A percentile compares a stretch with the other conserved stretches of the same genome.
These are phyloP conservation scores for Drosophila ezoana DNA, from an alignment of 2,888 invertebrate genomes.

Conservation along the genomic window DNA sequence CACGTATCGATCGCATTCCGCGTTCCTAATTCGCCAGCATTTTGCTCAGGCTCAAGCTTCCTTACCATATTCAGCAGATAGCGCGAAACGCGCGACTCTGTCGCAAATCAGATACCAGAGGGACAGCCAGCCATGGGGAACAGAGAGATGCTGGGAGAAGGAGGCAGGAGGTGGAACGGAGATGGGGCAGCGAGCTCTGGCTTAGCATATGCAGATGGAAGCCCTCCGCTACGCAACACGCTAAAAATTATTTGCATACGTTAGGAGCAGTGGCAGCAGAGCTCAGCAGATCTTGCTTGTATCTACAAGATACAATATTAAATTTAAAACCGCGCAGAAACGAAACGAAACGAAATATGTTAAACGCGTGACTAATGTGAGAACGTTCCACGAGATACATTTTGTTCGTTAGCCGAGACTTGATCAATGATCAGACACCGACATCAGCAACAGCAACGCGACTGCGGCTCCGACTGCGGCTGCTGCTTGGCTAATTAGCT, in stretches of 20 bases:
- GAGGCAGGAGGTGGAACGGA: background rate
- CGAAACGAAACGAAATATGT: conserved; percentile 77
- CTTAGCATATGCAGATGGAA: conserved; percentile 76
- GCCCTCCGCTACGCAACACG: conserved; percentile 71
- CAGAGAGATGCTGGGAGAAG: background rate
- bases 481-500: conserved; percentile 71
- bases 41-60: conserved; percentile 52
- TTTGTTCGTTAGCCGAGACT: conserved; percentile 68
- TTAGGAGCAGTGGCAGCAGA: conserved; percentile 6
- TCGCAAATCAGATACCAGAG: conserved; percentile 78
- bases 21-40: conserved; percentile 80
- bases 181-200: conserved; percentile 14
- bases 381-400: conserved; percentile 75
- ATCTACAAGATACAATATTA: conserved; percentile 74
- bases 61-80: conserved; percentile 78
- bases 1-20: conserved; percentile 82
- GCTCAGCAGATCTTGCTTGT: conserved; percentile 23
- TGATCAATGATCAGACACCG: conserved; percentile 70
- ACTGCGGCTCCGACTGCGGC: conserved; percentile 18
- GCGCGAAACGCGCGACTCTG: conserved; percentile 62
- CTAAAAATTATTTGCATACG: conserved; percentile 76
- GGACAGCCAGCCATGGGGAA: conserved; percentile 12
- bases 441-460: conserved; percentile 18
- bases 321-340: conserved; percentile 70
- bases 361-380: conserved; percentile 82